These are phyloP conservation scores for Carapus acus DNA, from an alignment of 2,797 vertebrate species.

Conservation along the genomic window DNA sequence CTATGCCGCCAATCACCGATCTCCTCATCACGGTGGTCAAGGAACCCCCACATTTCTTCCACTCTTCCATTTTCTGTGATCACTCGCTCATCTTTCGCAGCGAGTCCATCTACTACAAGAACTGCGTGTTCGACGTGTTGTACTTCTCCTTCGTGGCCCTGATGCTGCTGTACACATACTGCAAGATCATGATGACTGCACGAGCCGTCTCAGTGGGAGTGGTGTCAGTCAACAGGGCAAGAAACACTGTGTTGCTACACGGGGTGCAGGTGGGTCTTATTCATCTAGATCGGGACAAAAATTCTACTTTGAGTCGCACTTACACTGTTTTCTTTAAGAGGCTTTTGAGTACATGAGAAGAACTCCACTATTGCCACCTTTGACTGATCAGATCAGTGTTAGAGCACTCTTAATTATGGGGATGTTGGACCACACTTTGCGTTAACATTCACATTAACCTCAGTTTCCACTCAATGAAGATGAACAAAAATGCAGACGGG, in stretches of 20 bases:
- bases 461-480: too few species aligned
- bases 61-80: conserved; percentile 67
- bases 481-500: too few species aligned
- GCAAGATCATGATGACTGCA: conserved; percentile 70
- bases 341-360: too few species aligned
- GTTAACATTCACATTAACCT: too few species aligned
- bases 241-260: conserved; percentile 75
- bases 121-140: conserved; percentile 67
- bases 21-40: conserved; percentile 64
- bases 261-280: conserved; percentile 58
- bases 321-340: too few species aligned
- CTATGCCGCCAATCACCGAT: conserved; percentile 64
- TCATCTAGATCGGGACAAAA: background rate
- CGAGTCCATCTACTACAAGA: conserved; percentile 73
- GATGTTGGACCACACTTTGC: too few species aligned
- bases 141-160: conserved; percentile 74
- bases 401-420: too few species aligned
- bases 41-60: conserved; percentile 58
- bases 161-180: conserved; percentile 73
- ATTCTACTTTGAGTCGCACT: too few species aligned
- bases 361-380: too few species aligned
- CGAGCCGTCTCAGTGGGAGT: conserved; percentile 64
- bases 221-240: conserved; percentile 60
- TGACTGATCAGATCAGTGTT: too few species aligned
- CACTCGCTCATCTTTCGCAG: conserved; percentile 67